phyloP scores from a whole-genome alignment of 1,140 invertebrate genomes.

The Drosophila kepulauana region DNA sequence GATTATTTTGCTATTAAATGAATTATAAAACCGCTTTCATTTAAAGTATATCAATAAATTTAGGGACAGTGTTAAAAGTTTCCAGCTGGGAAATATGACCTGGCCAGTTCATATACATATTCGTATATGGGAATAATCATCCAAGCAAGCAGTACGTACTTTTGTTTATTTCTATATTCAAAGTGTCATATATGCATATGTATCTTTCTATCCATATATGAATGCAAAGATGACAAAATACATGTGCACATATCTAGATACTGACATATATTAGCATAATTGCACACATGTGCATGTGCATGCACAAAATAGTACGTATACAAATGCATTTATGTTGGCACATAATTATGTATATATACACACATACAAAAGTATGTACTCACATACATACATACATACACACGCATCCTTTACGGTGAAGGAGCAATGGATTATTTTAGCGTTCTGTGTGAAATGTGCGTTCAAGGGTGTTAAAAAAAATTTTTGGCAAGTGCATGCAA shows the following conservation, averaged over 20 bases:
- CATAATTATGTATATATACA: constrained; percentile 2
- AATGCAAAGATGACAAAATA: constrained; percentile 2
- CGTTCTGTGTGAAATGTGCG: neutral
- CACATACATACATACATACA: neutral
- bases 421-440: constrained; percentile 3
- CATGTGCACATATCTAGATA: constrained; percentile 3
- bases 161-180: constrained; percentile 9
- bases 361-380: constrained; percentile 1
- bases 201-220: constrained; percentile 10
- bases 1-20: constrained; percentile 65
- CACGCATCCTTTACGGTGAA: neutral
- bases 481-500: neutral
- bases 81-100: constrained; percentile 20
- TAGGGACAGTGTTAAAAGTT: constrained; percentile 24
- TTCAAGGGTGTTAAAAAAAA: neutral
- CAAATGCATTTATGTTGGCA: neutral
- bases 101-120: neutral
- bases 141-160: constrained; percentile 5
- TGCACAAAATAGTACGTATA: neutral
- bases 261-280: constrained; percentile 3
- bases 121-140: constrained; percentile 5
- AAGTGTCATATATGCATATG: constrained; percentile 12
- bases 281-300: neutral
- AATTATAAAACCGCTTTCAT: constrained; percentile 57
- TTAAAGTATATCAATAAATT: constrained; percentile 41